Evolutionary conservation across 2,113 vertebrate species (phyloP), one percentile per base, ranked within the genome.

Genomic region (Caretta caretta): DNA sequence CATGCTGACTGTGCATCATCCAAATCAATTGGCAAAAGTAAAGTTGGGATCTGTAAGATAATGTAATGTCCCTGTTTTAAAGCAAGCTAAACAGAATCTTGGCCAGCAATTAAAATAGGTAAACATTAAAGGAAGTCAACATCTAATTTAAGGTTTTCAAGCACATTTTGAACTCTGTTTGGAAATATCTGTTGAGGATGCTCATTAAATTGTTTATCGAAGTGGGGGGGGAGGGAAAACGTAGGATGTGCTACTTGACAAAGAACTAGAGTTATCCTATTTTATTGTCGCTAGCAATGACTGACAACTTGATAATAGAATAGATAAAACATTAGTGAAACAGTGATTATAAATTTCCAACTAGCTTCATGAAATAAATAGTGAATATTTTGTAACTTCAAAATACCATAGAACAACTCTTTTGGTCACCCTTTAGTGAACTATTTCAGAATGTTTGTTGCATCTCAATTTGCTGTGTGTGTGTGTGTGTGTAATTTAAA

Each of bases 341-440:
- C 5, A 16, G 2, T 50, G 59, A 62, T 20, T 20, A 17, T 20
- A 72, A 75, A 42, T 42, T 42, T 75, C 10, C 19, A 75, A 25
- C 22, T 22, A 42, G 19, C n/a, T 75, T 42, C 17, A 75, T 75
- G n/a, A 75, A 75, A 72, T 38, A 38, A 29, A 65, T 19, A 38
- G 35, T 20, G 35, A 69, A n/a, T 69, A 69, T 97, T 76, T 94
- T 97, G 97, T 98, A 98, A 98, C 98, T 98, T 96, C 97, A 97
- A 96, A 97, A 97, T 97, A 51, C 96, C 97, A 97, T 97, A 97
- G 12, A 46, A 96, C 96, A 97, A 98, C 96, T 97, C 94, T 90
- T 65, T 76, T 76, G 72, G 20, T 76, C 22, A 76, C 10, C 24
- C 42, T 76, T 11, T 25, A 42, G 24, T 83, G 51, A 75, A 17